A percentile compares a stretch with the other conserved stretches of the same genome.
Evolutionary conservation across 2,113 vertebrate species (phyloP).

Genomic region (Notothenia coriiceps): DNA sequence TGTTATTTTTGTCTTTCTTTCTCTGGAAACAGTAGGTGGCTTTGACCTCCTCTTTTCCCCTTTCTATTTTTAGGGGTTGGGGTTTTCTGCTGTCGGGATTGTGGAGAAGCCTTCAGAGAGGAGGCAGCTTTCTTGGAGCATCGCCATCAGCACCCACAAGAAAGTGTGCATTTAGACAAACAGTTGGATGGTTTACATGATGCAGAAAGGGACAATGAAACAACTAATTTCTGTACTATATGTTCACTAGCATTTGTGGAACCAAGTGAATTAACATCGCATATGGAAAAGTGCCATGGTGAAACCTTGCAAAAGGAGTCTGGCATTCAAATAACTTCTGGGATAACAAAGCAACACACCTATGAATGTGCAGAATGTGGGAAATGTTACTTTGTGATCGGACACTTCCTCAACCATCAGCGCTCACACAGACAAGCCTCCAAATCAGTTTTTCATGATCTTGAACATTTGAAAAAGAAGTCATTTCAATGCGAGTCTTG

Average conservation of each 20-base stretch:
- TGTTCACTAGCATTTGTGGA: conserved; percentile 79
- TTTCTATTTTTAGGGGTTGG: conserved; percentile 82
- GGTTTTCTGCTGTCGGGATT: conserved; percentile 79
- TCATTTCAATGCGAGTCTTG: conserved; percentile 84
- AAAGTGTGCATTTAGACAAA: conserved; percentile 61
- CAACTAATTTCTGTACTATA: conserved; percentile 68
- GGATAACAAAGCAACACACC: conserved; percentile 57
- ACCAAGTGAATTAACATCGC: conserved; percentile 59
- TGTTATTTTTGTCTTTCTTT: conserved; percentile 48
- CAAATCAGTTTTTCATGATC: conserved; percentile 83
- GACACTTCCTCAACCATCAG: conserved; percentile 84
- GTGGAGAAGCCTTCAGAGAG: conserved; percentile 78
- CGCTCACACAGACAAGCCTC: conserved; percentile 81
- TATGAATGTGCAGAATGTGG: conserved; percentile 84
- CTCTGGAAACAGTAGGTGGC: conserved; percentile 64
- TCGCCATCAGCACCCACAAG: conserved; percentile 72
- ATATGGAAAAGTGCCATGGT: conserved; percentile 65
- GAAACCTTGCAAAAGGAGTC: conserved; percentile 32
- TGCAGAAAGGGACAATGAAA: conserved; percentile 65
- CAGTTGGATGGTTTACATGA: conserved; percentile 62
- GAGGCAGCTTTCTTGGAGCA: conserved; percentile 76
- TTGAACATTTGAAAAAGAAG: conserved; percentile 84
- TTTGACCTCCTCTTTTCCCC: conserved; percentile 78
- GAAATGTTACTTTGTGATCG: conserved; percentile 76
- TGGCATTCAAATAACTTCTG: conserved; percentile 11